A percentile compares a stretch with the other conserved stretches of the same genome.
Conservation (phyloP, 2,113 vertebrate species). For the Pluvianellus socialis region DNA sequence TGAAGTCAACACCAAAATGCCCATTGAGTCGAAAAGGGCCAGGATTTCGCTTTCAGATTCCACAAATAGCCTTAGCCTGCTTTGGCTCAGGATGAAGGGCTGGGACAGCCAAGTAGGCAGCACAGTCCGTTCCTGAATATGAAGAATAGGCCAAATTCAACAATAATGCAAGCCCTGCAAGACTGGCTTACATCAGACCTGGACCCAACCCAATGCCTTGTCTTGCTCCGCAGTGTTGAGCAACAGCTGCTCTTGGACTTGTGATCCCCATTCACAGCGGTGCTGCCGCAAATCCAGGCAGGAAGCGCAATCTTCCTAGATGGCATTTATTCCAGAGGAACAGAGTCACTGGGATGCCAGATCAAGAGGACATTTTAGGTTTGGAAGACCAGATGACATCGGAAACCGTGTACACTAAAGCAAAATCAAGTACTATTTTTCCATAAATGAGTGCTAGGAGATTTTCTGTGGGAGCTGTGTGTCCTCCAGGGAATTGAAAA, state of each 20-base stretch:
- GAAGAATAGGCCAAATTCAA: constrained; percentile 63
- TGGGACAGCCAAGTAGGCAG: constrained; percentile 39
- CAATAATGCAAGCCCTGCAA: constrained; percentile 34
- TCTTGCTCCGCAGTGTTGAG: not conserved
- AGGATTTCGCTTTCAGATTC: constrained; percentile 50
- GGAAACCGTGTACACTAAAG: not conserved
- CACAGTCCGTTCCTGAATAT: constrained; percentile 15
- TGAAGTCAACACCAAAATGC: constrained; percentile 12
- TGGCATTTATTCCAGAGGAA: not conserved
- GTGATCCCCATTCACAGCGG: not conserved
- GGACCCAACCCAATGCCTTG: constrained; percentile 21
- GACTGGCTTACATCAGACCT: constrained; percentile 52
- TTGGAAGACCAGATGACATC: not conserved
- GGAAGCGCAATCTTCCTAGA: not conserved
- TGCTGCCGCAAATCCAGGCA: not conserved
- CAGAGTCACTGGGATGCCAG: not conserved
- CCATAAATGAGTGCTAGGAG: not conserved
- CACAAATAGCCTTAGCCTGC: constrained; percentile 21
- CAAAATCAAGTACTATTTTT: not conserved
- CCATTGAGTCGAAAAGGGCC: not conserved
- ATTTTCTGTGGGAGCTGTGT: not conserved
- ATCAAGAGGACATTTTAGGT: not conserved
- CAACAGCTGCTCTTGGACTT: constrained; percentile 39
- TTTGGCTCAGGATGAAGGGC: constrained; percentile 25
- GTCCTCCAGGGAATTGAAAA: not conserved